These are phyloP conservation scores for Podotricha telesiphe DNA, from an alignment of 2,888 invertebrate genomes.

Conservation along the genomic window DNA sequence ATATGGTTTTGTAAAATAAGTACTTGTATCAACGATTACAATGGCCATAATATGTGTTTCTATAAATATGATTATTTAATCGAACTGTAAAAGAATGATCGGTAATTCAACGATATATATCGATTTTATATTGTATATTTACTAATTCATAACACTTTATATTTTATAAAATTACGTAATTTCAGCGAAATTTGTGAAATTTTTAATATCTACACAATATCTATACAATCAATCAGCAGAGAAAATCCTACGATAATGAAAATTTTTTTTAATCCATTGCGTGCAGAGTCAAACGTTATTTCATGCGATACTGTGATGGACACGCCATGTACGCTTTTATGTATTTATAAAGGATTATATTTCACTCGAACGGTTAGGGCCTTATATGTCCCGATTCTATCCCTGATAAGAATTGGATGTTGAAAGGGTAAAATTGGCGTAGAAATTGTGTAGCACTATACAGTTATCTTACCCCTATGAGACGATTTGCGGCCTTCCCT, in stretches of 20 bases:
- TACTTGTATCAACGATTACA: too few relatives aligned
- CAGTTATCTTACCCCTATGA: constrained; percentile 27
- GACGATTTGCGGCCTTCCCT: constrained; percentile 5
- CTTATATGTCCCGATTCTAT: constrained; percentile 42
- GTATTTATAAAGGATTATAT: constrained; percentile 48
- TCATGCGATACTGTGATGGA: not conserved
- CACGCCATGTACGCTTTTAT: not conserved
- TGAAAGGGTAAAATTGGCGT: constrained; percentile 52
- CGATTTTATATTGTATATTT: too few relatives aligned
- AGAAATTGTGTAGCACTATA: constrained; percentile 42
- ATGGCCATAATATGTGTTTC: too few relatives aligned
- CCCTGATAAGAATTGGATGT: constrained; percentile 54
- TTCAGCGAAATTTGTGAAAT: too few relatives aligned
- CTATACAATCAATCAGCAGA: too few relatives aligned
- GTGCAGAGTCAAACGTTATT: not conserved
- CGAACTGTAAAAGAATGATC: too few relatives aligned
- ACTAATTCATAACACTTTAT: too few relatives aligned
- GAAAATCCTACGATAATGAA: not conserved
- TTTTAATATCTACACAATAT: too few relatives aligned
- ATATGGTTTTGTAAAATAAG: too few relatives aligned
- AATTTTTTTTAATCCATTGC: not conserved
- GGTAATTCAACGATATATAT: too few relatives aligned
- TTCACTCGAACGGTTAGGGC: constrained; percentile 45
- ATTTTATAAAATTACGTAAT: too few relatives aligned
- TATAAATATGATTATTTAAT: too few relatives aligned